Percentiles rank a stretch among this genome's conserved stretches.
phyloP scores from a whole-genome alignment of 2,888 invertebrate species.

The Lymantria dispar region DNA sequence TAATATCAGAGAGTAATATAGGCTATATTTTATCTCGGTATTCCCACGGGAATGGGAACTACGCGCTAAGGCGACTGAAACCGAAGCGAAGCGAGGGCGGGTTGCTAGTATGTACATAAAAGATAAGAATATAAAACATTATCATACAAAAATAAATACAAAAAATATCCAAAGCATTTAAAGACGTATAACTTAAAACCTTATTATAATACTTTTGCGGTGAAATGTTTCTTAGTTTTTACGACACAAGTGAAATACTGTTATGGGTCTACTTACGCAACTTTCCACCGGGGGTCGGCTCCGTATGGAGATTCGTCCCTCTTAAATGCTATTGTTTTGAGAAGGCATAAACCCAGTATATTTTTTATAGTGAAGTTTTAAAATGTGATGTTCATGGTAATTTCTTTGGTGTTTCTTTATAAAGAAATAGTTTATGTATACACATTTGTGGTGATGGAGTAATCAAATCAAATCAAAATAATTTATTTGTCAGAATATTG shows the following conservation, averaged over 20 bases:
- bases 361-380: constrained; percentile 3
- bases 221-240: constrained; percentile 71
- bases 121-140: no score
- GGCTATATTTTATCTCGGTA: no score
- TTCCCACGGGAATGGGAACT: no score
- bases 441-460: no score
- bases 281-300: constrained; percentile 43
- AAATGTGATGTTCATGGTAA: no score
- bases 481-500: no score
- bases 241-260: constrained; percentile 68
- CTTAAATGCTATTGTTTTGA: constrained; percentile 56
- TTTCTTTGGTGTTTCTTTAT: neutral
- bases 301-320: constrained; percentile 65
- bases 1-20: no score
- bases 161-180: constrained; percentile 2
- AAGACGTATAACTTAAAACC: constrained; percentile 24
- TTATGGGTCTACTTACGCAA: constrained; percentile 59
- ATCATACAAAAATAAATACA: constrained; percentile 5
- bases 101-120: no score
- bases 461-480: no score
- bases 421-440: no score
- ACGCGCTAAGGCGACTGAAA: no score
- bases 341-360: constrained; percentile 26
- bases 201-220: constrained; percentile 63
- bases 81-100: no score